Base-by-base conservation (phyloP, 1,140 invertebrate genomes). In the Atta texana region DNA sequence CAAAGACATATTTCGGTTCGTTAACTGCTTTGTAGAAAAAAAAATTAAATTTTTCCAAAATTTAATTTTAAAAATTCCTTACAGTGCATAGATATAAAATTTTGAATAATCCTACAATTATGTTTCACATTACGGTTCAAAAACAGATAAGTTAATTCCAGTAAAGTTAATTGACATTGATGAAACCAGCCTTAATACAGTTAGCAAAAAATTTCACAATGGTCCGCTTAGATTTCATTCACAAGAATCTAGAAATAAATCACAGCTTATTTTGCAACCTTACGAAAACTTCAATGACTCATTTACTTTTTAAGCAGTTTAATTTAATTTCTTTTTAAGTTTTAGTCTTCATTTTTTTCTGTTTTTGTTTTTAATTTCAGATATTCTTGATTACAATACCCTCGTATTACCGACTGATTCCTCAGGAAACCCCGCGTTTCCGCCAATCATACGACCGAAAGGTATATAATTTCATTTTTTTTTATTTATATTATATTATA, bases 351-450 rank as follows among this genome's bases (percentile, higher is more conserved):
- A 86, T 81, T 89, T 91, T 24, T 94, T 21, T 86, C 90, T 90
- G 93, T 94, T 95, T 90, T 84, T 94, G 89, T 91, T 95, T 94
- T 95, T 96, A 92, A 94, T 97, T 97, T 94, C 97, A 97, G 97
- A 97, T 96, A 96, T 97, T 94, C 96, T 97, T 96, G 97, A 97
- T 96, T 97, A 97, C 96, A 97, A 96, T 95, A 96, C 97, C 95
- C 96, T 97, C 95, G 96, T 97, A 94, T 97, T 97, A 95, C 97
- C 97, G 92, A 97, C 97, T 93, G 97, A 98, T 96, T 97, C 97
- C 85, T 96, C 96, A 91, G 97, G 97, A 94, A 96, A 96, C 85
- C 96, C 97, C 90, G 96, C 96, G 94, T 96, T 97, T 94, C 97
- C 97, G 91, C 96, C 96, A 91, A 96, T 97, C 92, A 95, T 97